Base-by-base conservation (phyloP, 2,797 vertebrate species). In the Cheirogaleus major region DNA sequence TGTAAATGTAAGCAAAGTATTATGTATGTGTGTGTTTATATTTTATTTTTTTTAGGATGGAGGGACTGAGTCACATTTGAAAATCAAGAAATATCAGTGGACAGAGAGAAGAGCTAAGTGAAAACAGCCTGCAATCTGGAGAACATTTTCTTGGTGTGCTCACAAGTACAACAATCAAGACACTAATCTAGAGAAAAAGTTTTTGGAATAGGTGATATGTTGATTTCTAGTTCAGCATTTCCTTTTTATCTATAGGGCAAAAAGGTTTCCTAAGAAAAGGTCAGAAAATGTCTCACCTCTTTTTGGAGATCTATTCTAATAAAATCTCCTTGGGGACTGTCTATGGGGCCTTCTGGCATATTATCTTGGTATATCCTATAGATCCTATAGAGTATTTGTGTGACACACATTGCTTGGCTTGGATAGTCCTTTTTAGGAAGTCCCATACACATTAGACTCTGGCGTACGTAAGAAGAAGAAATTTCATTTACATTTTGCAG, bases 11-110 rank as follows among this genome's bases (percentile, higher is more conserved):
- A 79, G 23, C 4, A 23, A 43, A 52, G 3, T 22, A 15, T 35
- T 20, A 3, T 1, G 1, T 20, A 4, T 3, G 12, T 43, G 38
- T n/a, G 8, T 14, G 0, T 20, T 80, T 81, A 15, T 1, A 1
- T 22, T 57, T 52, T 52, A 17, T 70, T 92, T 4, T 81, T 78
- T 91, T 86, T 35, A 93, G 73, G 22, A 67, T 30, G 20, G 27
- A 86, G 25, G 70, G 1, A 41, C 30, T 59, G 41, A 78, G 57
- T 35, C 8, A 32, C 35, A 43, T n/a, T 67, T 79, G 69, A 79
- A 92, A 87, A 48, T 7, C 32, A 79, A 11, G 38, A 81, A 43
- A 50, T 5, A 20, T 23, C 59, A 43, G 27, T 22, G 15, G 11
- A 35, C 3, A 52, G 14, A 61, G 25, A 75, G 52, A 86, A 48